Conservation (phyloP, 2,888 invertebrate genomes). For the Crematogaster levior region DNA sequence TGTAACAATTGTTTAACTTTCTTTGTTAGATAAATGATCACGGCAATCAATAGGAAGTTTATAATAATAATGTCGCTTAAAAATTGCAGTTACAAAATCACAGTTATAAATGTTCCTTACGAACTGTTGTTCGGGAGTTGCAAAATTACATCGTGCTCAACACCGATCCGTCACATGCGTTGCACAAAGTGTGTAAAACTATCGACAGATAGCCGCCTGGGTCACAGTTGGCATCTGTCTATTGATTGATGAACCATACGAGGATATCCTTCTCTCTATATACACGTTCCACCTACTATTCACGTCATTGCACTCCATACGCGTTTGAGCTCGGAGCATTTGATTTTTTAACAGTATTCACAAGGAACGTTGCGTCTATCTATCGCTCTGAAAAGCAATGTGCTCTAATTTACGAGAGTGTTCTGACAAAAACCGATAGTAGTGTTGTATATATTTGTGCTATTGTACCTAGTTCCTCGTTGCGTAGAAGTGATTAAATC, state of each 20-base stretch:
- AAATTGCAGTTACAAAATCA: background rate
- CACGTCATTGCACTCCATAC: conserved; percentile 9
- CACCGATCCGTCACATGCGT: conserved; percentile 6
- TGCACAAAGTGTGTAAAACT: conserved; percentile 36
- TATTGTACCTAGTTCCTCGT: background rate
- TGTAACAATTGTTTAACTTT: background rate
- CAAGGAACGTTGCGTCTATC: conserved; percentile 15
- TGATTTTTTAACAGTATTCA: conserved; percentile 46
- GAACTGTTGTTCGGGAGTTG: background rate
- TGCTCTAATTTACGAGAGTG: conserved; percentile 42
- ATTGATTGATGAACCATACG: conserved; percentile 45
- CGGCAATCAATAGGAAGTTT: background rate
- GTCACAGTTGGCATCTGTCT: conserved; percentile 46
- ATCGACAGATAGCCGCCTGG: conserved; percentile 32
- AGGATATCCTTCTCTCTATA: conserved; percentile 35
- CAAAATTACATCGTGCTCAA: conserved; percentile 28
- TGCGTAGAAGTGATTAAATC: background rate
- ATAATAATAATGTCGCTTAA: background rate
- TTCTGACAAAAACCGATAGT: background rate
- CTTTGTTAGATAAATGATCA: too few species aligned
- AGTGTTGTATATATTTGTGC: background rate
- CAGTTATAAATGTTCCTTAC: background rate
- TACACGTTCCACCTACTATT: conserved; percentile 19
- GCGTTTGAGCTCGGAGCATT: conserved; percentile 15
- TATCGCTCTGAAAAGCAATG: conserved; percentile 13